Percentiles rank a stretch among this genome's conserved stretches.
phyloP scores from a whole-genome alignment of 1,140 invertebrate species.

The Varroa destructor region DNA sequence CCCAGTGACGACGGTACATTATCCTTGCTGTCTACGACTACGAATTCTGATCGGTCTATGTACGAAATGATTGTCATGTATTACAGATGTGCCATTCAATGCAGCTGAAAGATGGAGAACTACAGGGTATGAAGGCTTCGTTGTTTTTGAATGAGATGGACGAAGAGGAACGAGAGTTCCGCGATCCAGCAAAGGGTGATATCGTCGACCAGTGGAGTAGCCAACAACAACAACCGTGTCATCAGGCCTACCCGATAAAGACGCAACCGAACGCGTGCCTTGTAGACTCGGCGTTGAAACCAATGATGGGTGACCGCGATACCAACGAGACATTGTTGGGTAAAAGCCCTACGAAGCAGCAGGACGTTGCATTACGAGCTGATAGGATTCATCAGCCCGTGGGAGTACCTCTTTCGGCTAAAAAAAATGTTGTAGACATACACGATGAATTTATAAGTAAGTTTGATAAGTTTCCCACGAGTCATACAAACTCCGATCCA shows the following conservation, averaged over 20 bases:
- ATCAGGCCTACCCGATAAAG: slow-evolving; percentile 31
- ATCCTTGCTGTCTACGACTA: too few species aligned
- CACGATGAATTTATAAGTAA: slow-evolving; percentile 10
- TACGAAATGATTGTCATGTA: slow-evolving; percentile 31
- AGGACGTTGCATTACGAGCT: too few species aligned
- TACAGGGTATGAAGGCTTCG: slow-evolving; percentile 74
- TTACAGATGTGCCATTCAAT: slow-evolving; percentile 31
- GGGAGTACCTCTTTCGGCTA: too few species aligned
- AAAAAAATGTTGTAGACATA: background rate
- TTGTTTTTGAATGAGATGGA: slow-evolving; percentile 48
- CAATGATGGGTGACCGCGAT: slow-evolving; percentile 37
- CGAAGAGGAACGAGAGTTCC: slow-evolving; percentile 37
- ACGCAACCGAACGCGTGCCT: slow-evolving; percentile 38
- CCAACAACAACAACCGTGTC: slow-evolving; percentile 32
- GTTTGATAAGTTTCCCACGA: slow-evolving; percentile 9
- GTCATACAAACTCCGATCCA: background rate
- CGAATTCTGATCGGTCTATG: background rate
- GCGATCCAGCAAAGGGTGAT: slow-evolving; percentile 29
- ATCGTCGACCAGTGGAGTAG: background rate
- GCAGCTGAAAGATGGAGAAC: slow-evolving; percentile 50
- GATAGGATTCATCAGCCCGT: too few species aligned
- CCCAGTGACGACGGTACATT: too few species aligned
- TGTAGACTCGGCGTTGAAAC: slow-evolving; percentile 42
- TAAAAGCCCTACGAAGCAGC: slow-evolving; percentile 48
- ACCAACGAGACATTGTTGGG: slow-evolving; percentile 55